Evolutionary conservation across 1,140 invertebrate species (phyloP).

Genomic region (Neoseiulus cucumeris): DNA sequence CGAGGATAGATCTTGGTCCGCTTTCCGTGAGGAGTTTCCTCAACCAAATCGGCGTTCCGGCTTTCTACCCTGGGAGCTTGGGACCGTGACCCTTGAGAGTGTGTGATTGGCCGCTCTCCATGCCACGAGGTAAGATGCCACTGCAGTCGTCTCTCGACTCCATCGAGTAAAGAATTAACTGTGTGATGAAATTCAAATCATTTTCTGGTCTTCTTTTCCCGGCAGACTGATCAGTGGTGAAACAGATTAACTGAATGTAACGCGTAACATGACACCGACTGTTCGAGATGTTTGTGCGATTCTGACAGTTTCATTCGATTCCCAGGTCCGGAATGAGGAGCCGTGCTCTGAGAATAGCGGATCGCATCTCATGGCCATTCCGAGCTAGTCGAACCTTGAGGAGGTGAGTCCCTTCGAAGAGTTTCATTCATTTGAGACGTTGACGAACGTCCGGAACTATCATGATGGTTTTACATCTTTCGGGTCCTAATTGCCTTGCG

Average conservation of each 20-base stretch:
- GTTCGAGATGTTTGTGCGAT: too few relatives aligned
- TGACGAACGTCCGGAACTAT: neutral
- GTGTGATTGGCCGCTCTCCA: too few relatives aligned
- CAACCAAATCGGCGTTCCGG: too few relatives aligned
- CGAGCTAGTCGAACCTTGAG: neutral
- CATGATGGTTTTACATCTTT: constrained; percentile 6
- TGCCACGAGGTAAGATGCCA: too few relatives aligned
- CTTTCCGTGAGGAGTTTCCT: too few relatives aligned
- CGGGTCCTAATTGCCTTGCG: constrained; percentile 9
- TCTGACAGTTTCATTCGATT: neutral
- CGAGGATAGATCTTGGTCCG: too few relatives aligned
- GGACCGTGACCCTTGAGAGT: too few relatives aligned
- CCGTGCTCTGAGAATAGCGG: neutral
- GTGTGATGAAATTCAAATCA: constrained; percentile 1
- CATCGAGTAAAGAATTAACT: too few relatives aligned
- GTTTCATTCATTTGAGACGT: neutral
- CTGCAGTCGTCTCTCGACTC: too few relatives aligned
- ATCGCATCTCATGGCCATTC: neutral
- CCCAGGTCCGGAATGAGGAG: neutral
- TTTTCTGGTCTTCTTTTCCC: constrained; percentile 8
- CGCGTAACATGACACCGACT: too few relatives aligned
- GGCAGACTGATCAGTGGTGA: neutral
- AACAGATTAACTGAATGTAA: neutral
- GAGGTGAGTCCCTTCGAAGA: neutral
- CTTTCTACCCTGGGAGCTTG: too few relatives aligned